Conservation (phyloP, 2,888 invertebrate species). For the Polia nebulosa region DNA sequence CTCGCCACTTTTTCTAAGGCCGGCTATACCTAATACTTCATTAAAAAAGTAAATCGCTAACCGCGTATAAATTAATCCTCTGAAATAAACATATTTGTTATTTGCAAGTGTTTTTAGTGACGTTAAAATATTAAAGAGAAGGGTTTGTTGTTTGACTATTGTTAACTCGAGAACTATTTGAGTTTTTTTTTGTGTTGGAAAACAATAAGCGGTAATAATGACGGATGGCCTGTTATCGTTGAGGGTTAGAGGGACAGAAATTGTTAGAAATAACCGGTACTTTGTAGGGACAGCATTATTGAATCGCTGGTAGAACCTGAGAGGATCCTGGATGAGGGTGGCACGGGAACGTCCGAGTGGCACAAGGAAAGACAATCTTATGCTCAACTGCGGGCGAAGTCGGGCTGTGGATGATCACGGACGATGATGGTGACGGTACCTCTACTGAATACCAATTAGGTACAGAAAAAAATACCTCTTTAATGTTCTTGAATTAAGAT, state of each 20-base stretch:
- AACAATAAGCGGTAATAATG: constrained; percentile 77
- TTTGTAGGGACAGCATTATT: background rate
- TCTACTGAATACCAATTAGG: no score
- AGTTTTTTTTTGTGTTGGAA: constrained; percentile 74
- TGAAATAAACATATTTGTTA: constrained; percentile 46
- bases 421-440: no score
- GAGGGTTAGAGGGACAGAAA: constrained; percentile 12
- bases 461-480: no score
- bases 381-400: no score
- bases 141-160: constrained; percentile 81
- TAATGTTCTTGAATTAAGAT: no score
- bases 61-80: constrained; percentile 39
- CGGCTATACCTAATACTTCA: no score
- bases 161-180: constrained; percentile 79
- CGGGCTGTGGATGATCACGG: no score
- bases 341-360: no score
- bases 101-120: constrained; percentile 72
- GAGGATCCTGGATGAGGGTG: no score
- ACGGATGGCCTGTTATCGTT: constrained; percentile 60
- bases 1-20: no score
- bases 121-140: constrained; percentile 84
- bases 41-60: constrained; percentile 45
- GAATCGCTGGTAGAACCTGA: no score
- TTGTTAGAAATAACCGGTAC: background rate
- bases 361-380: no score